A percentile compares a stretch with the other conserved stretches of the same genome.
These are phyloP conservation scores for Rhadina sibilatrix DNA, from an alignment of 2,113 vertebrate genomes.

Conservation along the genomic window DNA sequence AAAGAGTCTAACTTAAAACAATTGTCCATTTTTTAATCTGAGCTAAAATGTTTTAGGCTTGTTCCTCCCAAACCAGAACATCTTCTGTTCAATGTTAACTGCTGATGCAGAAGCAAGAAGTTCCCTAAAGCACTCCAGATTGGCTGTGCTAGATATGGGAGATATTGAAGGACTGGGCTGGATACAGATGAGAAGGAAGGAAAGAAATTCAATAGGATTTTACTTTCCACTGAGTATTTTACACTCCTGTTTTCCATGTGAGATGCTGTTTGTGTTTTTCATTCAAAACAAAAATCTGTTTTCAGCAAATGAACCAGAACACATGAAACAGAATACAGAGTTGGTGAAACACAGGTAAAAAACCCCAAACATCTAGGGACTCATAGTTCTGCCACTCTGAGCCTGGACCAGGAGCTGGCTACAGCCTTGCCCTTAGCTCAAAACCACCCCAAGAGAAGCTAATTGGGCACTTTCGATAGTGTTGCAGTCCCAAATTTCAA, in stretches of 20 bases:
- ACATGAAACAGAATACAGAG: not conserved
- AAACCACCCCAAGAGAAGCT: not conserved
- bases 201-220: not conserved
- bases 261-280: not conserved
- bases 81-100: not conserved
- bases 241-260: not conserved
- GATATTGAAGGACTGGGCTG: not conserved
- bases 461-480: fast-evolving
- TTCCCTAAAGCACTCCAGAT: not conserved
- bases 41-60: not conserved
- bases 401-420: not conserved
- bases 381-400: not conserved
- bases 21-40: not conserved
- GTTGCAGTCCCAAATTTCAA: not conserved
- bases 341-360: not conserved
- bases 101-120: not conserved
- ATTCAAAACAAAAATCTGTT: not conserved
- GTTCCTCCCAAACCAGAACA: not conserved
- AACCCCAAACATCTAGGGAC: not conserved
- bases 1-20: not conserved
- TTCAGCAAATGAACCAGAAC: not conserved
- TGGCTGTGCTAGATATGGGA: not conserved
- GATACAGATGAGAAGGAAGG: not conserved
- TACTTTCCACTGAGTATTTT: not conserved
- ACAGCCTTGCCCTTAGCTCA: not conserved